Evolutionary conservation across 2,113 vertebrate species (phyloP), one percentile per base, ranked within the genome.

Genomic region (Varanus salvator): DNA sequence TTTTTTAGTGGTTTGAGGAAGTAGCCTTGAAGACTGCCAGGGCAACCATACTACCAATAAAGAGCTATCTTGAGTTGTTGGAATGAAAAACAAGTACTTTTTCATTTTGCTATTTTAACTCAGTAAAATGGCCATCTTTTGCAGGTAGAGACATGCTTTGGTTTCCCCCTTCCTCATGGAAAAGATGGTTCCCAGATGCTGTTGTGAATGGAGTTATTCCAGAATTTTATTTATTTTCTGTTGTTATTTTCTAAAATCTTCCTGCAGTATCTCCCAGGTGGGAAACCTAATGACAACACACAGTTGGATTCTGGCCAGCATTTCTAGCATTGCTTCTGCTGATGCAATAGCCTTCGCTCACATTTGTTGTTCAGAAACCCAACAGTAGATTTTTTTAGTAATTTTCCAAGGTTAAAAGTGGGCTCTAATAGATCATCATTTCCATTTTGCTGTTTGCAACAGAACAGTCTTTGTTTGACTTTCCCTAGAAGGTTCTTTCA

Each of bases 401-500:
- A 48, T 94, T 95, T 96, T 96, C 90, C 93, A 87, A 83, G 8
- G 85, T 94, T 95, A 91, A 88, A 95, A 92, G 52, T 29, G 50
- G 89, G 86, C 87, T 94, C 0, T 3, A 15, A 38, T n/a, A 91
- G 25, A 74, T 80, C 2, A 9, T 9, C 9, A 12, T 89, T 92
- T 94, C 50, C n/a, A 23, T 66, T 90, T 17, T 23, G 11, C 0
- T 44, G 31, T 80, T 83, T 48, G 0, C 72, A 87, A 44, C 11
- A 44, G 66, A 83, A 4, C 44, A 78, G 50, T 82, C 64, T 90
- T 71, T 64, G 31, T 75, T 90, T 3, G 44, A 27, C 8, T 88
- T 34, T 82, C 74, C 54, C 78, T 77, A 66, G 88, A 89, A 82
- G 72, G 3, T n/a, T 3, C 19, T 0, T 64, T 44, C 12, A 3